Evolutionary conservation across 2,113 vertebrate genomes (phyloP), one percentile per base, ranked within the genome.

Genomic region (Gnathonemus echidnorhynchus): DNA sequence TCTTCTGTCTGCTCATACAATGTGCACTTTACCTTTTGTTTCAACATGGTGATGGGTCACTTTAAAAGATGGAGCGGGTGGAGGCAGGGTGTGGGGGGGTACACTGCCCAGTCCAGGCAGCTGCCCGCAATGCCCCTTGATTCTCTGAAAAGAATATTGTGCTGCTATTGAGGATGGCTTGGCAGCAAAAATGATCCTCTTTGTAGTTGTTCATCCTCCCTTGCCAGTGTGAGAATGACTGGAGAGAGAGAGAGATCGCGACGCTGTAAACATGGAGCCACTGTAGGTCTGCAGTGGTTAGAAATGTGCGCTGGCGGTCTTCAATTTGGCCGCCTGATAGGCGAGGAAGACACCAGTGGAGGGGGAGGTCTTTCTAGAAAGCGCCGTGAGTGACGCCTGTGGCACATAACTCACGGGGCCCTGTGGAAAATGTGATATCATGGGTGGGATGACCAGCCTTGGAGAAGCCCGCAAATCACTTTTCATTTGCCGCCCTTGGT

Each of bases 121-220:
- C 86, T 50, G 50, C 49, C 27, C 31, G 50, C 49, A 11, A 35
- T 87, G 48, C 86, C 31, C 86, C 50, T 49, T 27, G 7, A 13
- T 87, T 87, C 31, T 53, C 11, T 87, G 86, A 87, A 87, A 56
- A 53, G 48, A 87, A 87, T 87, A 53, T 87, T 87, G 48, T 87
- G 86, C 86, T 56, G 86, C n/a, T 21, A 53, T 53, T 39, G 49
- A 53, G 9, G 50, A 21, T 0, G 2, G 31, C 27, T 87, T 87
- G 85, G 85, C 85, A 87, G 85, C 10, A 52, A 24, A 53, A 87
- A 87, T 19, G 24, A 52, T 49, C 3, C 27, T 53, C 85, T 52
- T 52, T 87, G n/a, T 87, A 17, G 85, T 49, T 27, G 21, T 15
- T n/a, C 83, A 48, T 86, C 42, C 83, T 86, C 3, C 42, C 83